Conservation (phyloP, 2,113 vertebrate genomes). For the Progne subis region DNA sequence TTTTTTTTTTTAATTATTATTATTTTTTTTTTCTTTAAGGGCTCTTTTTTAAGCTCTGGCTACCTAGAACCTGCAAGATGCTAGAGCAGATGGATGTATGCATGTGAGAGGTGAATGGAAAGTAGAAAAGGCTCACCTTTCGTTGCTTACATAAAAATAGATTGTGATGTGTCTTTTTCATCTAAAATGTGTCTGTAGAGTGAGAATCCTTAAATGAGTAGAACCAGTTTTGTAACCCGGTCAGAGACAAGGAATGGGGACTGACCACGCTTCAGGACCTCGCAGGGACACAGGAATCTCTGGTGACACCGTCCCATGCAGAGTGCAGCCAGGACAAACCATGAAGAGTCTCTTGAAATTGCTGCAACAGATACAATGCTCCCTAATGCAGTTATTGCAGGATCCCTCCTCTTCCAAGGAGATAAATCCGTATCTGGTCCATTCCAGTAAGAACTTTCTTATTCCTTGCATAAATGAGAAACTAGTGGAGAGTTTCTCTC, state of each 20-base stretch:
- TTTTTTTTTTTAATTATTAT: no score
- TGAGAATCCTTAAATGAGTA: background rate
- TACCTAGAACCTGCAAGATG: background rate
- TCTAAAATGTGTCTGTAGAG: background rate
- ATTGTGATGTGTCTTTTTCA: background rate
- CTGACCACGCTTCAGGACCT: background rate
- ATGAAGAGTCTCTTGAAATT: background rate
- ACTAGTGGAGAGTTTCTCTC: no score
- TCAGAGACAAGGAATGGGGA: background rate
- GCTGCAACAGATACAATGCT: background rate
- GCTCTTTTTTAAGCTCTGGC: background rate
- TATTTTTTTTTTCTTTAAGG: background rate
- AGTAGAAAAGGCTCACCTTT: background rate
- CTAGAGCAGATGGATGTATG: background rate
- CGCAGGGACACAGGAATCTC: background rate
- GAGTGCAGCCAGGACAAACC: background rate
- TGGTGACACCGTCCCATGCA: background rate
- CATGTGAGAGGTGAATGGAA: background rate
- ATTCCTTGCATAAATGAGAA: background rate
- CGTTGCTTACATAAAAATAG: background rate
- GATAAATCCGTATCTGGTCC: background rate
- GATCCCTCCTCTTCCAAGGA: background rate
- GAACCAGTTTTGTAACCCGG: background rate
- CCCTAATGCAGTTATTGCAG: background rate
- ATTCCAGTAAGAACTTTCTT: background rate